phyloP scores from a whole-genome alignment of 2,113 vertebrate genomes.

The Grallaria varia region DNA sequence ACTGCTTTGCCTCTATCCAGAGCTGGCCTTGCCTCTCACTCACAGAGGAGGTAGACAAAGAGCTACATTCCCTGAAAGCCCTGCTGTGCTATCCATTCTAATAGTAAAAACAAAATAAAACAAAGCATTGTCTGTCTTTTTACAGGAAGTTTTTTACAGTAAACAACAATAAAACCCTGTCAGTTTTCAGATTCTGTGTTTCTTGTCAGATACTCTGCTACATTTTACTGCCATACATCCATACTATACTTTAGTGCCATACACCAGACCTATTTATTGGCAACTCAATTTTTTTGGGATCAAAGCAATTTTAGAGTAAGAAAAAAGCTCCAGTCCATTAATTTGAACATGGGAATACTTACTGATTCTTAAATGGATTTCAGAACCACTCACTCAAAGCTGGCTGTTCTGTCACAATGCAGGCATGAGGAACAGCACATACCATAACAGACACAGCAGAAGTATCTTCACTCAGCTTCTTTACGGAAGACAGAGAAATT shows the following conservation, averaged over 20 bases:
- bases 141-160: not conserved
- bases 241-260: not conserved
- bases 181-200: not conserved
- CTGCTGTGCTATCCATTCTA: not conserved
- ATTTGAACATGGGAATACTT: not conserved
- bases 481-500: not conserved
- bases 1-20: not conserved
- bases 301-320: not conserved
- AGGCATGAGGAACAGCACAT: not conserved
- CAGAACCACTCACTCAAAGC: not conserved
- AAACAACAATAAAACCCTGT: not conserved
- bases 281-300: not conserved
- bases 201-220: not conserved
- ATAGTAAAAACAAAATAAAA: not conserved
- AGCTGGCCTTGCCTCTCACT: not conserved
- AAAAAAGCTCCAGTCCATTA: not conserved
- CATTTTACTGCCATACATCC: not conserved
- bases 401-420: not conserved
- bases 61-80: not conserved
- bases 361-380: not conserved
- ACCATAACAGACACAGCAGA: rapidly evolving
- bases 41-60: not conserved
- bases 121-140: not conserved
- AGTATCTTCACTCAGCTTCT: not conserved
- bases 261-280: not conserved